Base-by-base conservation (phyloP, 2,797 vertebrate genomes). In the Naso thynnoides region DNA sequence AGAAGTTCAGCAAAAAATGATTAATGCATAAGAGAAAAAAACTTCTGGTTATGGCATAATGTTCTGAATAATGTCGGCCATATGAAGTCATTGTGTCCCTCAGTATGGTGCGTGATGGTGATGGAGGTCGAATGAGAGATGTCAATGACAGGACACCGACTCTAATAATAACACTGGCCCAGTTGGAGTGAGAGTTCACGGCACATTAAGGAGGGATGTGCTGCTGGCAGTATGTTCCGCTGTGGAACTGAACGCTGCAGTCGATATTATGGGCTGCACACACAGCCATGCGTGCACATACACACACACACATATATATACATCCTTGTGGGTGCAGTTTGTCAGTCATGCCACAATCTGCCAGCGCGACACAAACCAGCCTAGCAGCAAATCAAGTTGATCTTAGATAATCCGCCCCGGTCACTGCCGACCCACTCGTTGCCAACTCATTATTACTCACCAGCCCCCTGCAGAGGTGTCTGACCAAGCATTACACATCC, bases 151-250 rank as follows among this genome's bases (percentile, higher is more conserved):
- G 90, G 83, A 86, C 90, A 76, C 55, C 14, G 56, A 21, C 59
- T 82, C 86, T 88, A 89, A 88, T 88, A 88, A 91, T 89, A 91
- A 67, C 81, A 24, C 27, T 71, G 87, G 71, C 87, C 85, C 81
- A 87, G 72, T 86, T 91, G 76, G 81, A 86, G 64, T 19, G 29
- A 82, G 74, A 76, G 54, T 72, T 85, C 68, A 86, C 10, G 49
- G 76, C 71, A 77, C 68, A 73, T 82, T 67, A 70, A 71, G 73
- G 16, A 66, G 56, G 39, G 41, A 57, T 8, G 70, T 38, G 65
- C 55, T 57, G 65, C 70, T 24, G 75, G 72, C 38, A 21, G 65
- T 55, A 29, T 39, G 55, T 55, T 62, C 5, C 0, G n/a, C 70
- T 54, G 68, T 24, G 50, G 49, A 69, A 61, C 58, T 23, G 38